Evolutionary conservation across 2,113 vertebrate species (phyloP), one percentile per base, ranked within the genome.

Genomic region (Cryptotis parvus): DNA sequence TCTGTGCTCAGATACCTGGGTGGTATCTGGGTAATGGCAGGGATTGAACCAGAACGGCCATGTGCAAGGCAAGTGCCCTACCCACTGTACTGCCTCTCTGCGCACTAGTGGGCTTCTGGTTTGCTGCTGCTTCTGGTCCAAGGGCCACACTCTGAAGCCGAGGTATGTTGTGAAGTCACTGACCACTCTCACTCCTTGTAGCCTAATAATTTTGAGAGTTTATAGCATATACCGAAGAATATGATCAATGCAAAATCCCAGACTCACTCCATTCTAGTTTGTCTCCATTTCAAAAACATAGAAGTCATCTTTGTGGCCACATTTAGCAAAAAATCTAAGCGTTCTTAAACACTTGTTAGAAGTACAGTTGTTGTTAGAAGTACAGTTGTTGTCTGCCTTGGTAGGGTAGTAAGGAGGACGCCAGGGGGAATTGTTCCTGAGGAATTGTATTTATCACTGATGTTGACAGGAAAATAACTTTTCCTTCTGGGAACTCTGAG

Each of bases 401-500:
- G 18, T 43, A 7, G 37, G 37, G 6, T 58, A 1, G 39, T 22
- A 43, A 39, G 52, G 10, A 91, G 45, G 55, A 93, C 93, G 29
- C 15, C 45, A 70, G 81, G n/a, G 63, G 10, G 52, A 79, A 74
- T 33, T 89, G 10, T 85, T 91, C 5, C 65, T 10, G 84, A 85
- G 89, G 79, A 94, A 90, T 84, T 26, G 9, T 9, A n/a, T 68
- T 66, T 95, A 92, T 87, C 83, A 80, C 88, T 49, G 77, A 0
- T 37, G n/a, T 78, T 95, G 89, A 77, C 84, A 91, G 85, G 55
- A 82, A 92, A 70, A 39, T 61, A 68, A 37, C 77, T 91, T 89
- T 94, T 84, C 37, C 84, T 70, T 52, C 66, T 66, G 33, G 52
- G 33, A 29, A 70, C 58, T 89, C 1, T 65, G 76, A 84, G 39